Base-by-base conservation (phyloP, 2,888 invertebrate species). In the Nomada lathburiana region DNA sequence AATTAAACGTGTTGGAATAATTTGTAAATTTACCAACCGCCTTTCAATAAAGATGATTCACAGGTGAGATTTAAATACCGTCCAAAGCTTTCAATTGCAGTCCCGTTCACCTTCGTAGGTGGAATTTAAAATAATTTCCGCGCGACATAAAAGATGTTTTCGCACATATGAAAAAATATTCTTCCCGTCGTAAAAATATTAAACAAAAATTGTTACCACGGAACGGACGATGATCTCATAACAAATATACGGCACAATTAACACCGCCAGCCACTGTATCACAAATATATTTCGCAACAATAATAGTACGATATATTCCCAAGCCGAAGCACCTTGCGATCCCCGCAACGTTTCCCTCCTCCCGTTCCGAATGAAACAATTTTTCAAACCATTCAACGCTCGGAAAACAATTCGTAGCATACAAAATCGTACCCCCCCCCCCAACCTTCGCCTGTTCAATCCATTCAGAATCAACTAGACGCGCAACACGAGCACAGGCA, bases 401-500 rank as follows among this genome's bases (percentile, higher is more conserved):
- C 36, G 9, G 9, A 20, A 23, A 67, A 2, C 53, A 20, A 36
- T n/a, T 67, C 53, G 36, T 16, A 20, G 20, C 23, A 13, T n/a
- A 42, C 29, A n/a, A 57, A 44, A 69, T 29, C 16, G 57, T 23
- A 2, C 26, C 7, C 42, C 16, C 18, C 10, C 26, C 7, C 42
- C 16, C 11, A 57, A 69, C 42, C 23, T 55, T 57, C 16, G 2
- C 36, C 57, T 3, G 23, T 52, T 36, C 50, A 4, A 65, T 65
- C 47, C 26, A 65, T 73, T 65, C 47, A 47, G 13, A 23, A 59
- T 52, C 50, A 23, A 50, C 50, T 60, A n/a, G 50, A 60, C 67
- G 36, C 23, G 50, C 50, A 50, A 42, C 26, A 42, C 23, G 23
- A 13, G 29, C 44, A 29, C 44, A 11, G 16, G 62, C 62, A 52